Evolutionary conservation across 2,888 invertebrate genomes (phyloP), one percentile per base, ranked within the genome.

Genomic region (Pseudolycoriella hygida): DNA sequence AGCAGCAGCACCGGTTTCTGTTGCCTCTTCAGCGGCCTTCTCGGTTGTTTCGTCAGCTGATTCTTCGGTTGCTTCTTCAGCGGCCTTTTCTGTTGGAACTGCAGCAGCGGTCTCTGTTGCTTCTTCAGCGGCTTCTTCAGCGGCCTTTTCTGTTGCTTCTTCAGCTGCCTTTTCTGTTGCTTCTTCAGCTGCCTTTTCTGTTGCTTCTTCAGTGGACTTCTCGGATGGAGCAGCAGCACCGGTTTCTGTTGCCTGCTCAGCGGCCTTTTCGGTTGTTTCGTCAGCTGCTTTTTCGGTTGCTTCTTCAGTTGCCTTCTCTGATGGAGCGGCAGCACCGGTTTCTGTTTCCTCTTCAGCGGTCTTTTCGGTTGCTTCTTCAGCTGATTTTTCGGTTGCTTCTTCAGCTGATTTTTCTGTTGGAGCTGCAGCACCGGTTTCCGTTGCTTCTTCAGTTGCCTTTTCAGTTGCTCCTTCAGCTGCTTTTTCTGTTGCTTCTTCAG

Each of bases 331-430:
- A 1, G 25, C 30, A 14, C 15, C 15, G 5, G 8, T 17, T 39
- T 47, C 40, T 8, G 12, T 15, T 15, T 5, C 34, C 5, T 34
- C 15, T 14, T 14, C 15, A 8, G 34, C 15, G 4, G 8, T 12
- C 15, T 34, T 34, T 14, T 17, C 17, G 15, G 37, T 42, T 14
- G 15, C 34, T 32, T 44, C 20, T 19, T 47, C 44, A 12, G 30
- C 40, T 14, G 32, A n/a, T 18, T 39, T 18, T 31, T 42, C 44
- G 14, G 25, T 31, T 41, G 47, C 48, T 46, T 46, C 44, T 44
- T 39, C 39, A 17, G 15, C 39, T 15, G 17, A 10, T 17, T 17
- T 14, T 17, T 39, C 39, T 3, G 39, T 39, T 11, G 39, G 30
- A 41, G 11, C 31, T 32, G 39, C 19, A 44, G 34, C 19, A 30